These are phyloP conservation scores for Falco novaeseelandiae DNA, from an alignment of 2,797 vertebrate genomes.

Conservation along the genomic window DNA sequence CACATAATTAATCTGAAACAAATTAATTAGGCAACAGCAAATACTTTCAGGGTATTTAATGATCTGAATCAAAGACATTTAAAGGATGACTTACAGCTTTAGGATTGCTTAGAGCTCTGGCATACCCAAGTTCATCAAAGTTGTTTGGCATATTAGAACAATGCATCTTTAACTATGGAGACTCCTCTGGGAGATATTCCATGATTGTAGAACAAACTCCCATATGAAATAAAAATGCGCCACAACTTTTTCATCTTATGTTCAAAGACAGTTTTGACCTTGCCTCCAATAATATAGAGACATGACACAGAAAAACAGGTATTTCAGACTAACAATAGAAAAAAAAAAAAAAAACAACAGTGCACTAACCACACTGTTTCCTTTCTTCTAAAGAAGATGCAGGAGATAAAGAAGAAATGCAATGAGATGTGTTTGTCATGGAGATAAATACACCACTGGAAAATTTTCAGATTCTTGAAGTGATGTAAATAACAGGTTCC, in stretches of 20 bases:
- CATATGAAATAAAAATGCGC: background rate
- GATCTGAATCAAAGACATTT: background rate
- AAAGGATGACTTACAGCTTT: background rate
- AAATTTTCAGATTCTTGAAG: background rate
- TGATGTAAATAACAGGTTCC: background rate
- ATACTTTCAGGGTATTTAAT: background rate
- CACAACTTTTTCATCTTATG: background rate
- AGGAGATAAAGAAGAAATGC: background rate
- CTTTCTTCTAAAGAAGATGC: background rate
- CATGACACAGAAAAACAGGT: background rate
- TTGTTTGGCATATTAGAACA: background rate
- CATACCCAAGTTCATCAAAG: background rate
- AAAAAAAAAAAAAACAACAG: background rate
- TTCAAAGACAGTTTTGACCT: background rate
- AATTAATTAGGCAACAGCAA: background rate
- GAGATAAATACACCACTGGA: background rate
- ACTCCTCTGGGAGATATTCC: background rate
- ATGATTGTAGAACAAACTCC: background rate
- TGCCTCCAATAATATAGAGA: background rate
- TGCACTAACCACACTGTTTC: background rate
- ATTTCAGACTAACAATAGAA: background rate
- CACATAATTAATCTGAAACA: background rate
- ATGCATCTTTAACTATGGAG: background rate
- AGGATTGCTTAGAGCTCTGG: background rate
- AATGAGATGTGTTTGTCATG: background rate